A percentile compares a stretch with the other conserved stretches of the same genome.
Evolutionary conservation across 2,113 vertebrate genomes (phyloP).

Genomic region (Elaphurus davidianus): DNA sequence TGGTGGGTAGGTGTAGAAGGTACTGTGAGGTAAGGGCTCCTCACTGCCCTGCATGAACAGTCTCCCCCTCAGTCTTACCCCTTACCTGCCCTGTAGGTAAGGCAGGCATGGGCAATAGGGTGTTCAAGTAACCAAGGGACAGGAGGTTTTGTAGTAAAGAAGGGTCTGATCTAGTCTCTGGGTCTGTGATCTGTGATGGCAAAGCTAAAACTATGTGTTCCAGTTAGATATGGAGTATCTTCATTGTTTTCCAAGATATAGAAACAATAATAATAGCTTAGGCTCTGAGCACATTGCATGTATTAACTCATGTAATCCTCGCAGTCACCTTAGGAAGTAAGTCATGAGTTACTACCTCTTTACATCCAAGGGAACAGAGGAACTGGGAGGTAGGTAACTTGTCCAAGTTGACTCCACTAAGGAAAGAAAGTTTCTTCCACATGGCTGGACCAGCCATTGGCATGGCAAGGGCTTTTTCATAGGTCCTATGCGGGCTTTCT

Average conservation of each 20-base stretch:
- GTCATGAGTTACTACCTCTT: neutral
- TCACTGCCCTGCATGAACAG: fast-evolving
- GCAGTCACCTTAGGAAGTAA: neutral
- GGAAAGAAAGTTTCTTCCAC: neutral
- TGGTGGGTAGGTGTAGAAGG: neutral
- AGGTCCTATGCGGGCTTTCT: neutral
- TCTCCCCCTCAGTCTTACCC: neutral
- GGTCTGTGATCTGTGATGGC: neutral
- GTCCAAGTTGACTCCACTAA: neutral
- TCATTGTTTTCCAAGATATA: neutral
- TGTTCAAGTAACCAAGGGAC: neutral
- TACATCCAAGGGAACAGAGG: neutral
- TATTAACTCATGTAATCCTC: neutral
- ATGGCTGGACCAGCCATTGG: neutral
- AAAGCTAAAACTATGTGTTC: neutral
- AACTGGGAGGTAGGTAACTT: neutral
- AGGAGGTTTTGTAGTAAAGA: neutral
- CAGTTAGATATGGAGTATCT: neutral
- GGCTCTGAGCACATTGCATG: neutral
- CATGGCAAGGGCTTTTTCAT: neutral
- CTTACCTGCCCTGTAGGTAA: neutral
- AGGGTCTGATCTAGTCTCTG: neutral
- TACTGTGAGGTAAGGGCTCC: neutral
- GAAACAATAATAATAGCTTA: neutral
- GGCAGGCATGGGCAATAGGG: neutral